phyloP scores from a whole-genome alignment of 1,140 invertebrate genomes.

The Doryteuthis pealeii region DNA sequence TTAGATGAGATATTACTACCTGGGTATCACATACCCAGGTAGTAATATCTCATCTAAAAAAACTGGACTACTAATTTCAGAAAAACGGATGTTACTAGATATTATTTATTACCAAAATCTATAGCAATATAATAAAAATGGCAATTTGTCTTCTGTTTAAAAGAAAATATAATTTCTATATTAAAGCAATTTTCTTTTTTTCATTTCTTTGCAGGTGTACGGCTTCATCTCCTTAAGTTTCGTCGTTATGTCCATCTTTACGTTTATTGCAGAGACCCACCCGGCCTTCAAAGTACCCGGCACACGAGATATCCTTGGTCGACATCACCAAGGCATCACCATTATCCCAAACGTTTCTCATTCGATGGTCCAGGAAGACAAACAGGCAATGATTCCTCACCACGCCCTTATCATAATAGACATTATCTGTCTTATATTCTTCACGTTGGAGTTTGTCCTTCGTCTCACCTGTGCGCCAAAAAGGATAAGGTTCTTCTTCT shows the following conservation, averaged over 20 bases:
- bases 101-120: no score
- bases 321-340: neutral
- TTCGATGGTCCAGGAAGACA: neutral
- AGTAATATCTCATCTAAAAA: no score
- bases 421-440: slow-evolving; percentile 58
- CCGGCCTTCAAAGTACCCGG: slow-evolving; percentile 19
- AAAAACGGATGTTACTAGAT: no score
- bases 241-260: slow-evolving; percentile 39
- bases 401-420: slow-evolving; percentile 30
- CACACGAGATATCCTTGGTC: neutral
- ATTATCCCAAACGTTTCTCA: neutral
- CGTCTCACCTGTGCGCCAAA: slow-evolving; percentile 56
- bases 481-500: slow-evolving; percentile 51
- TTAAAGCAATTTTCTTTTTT: no score
- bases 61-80: no score
- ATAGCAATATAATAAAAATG: no score
- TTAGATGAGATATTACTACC: no score
- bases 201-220: slow-evolving; percentile 31
- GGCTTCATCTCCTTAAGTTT: slow-evolving; percentile 33
- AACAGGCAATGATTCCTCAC: slow-evolving; percentile 14
- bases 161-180: no score
- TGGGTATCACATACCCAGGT: no score
- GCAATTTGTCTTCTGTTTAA: no score
- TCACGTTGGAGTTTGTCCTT: slow-evolving; percentile 58
- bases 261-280: slow-evolving; percentile 40